Conservation (phyloP, 2,888 invertebrate species). For the Malacosoma neustria region DNA sequence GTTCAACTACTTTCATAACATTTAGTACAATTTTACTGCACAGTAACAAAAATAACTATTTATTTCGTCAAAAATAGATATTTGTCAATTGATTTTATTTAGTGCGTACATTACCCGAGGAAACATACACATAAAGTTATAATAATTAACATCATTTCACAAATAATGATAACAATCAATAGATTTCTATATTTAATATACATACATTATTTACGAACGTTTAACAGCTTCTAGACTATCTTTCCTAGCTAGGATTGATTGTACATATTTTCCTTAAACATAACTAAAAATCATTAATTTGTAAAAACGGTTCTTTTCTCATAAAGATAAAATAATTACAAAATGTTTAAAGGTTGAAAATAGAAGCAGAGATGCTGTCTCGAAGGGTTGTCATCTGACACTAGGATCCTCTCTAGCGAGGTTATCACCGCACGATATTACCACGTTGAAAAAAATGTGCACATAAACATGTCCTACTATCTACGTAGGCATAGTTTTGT, state of each 20-base stretch:
- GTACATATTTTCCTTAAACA: no score
- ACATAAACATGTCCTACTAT: no score
- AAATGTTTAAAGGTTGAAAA: no score
- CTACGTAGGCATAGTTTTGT: no score
- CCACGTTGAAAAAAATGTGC: no score
- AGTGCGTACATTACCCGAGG: conserved; percentile 57
- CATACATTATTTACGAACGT: conserved; percentile 56
- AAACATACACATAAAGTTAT: conserved; percentile 68
- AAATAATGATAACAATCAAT: conserved; percentile 70
- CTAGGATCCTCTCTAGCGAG: no score
- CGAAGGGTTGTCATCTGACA: no score
- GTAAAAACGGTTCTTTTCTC: no score
- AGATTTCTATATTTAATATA: conserved; percentile 58
- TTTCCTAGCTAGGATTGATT: conserved; percentile 3
- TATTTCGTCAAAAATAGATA: conserved; percentile 66
- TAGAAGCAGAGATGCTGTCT: no score
- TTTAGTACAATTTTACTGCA: conserved; percentile 58
- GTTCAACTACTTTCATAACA: conserved; percentile 50
- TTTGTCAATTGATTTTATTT: conserved; percentile 49
- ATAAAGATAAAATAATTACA: no score
- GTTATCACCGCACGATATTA: no score
- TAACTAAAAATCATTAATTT: no score
- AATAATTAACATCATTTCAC: conserved; percentile 67
- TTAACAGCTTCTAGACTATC: conserved; percentile 50
- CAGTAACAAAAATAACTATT: conserved; percentile 66